phyloP scores from a whole-genome alignment of 2,888 invertebrate species.

The Oscheius sp. region DNA sequence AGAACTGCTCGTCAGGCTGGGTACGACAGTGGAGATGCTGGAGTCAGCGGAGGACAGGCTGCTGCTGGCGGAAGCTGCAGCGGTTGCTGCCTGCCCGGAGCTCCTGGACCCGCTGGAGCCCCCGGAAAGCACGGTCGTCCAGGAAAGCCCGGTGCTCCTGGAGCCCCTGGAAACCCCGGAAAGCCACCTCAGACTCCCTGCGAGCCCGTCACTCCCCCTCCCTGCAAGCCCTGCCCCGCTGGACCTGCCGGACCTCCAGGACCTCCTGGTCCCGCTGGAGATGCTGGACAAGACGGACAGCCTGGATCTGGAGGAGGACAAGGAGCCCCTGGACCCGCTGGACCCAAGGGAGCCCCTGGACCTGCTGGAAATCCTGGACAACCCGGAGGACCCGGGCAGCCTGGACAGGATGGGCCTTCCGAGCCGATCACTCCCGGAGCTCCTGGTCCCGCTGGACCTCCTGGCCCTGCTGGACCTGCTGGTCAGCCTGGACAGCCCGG shows the following conservation, averaged over 20 bases:
- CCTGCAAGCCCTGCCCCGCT: constrained; percentile 61
- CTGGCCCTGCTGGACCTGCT: constrained; percentile 15
- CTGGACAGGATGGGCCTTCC: constrained; percentile 15
- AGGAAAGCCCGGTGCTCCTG: constrained; percentile 46
- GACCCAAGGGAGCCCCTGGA: neutral
- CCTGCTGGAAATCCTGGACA: constrained; percentile 14
- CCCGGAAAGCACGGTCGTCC: too few relatives aligned
- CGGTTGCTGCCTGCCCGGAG: too few relatives aligned
- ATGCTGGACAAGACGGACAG: neutral
- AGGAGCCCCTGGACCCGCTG: neutral
- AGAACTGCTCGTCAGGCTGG: constrained; percentile 40
- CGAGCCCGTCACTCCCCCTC: constrained; percentile 41
- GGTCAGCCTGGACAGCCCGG: constrained; percentile 20
- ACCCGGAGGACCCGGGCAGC: constrained; percentile 17
- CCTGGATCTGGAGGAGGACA: too few relatives aligned
- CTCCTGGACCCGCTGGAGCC: too few relatives aligned
- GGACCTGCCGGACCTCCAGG: constrained; percentile 61
- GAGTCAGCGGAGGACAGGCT: too few relatives aligned
- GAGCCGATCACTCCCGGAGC: constrained; percentile 8
- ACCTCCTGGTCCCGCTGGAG: constrained; percentile 14
- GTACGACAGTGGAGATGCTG: constrained; percentile 24
- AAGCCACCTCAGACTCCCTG: constrained; percentile 41
- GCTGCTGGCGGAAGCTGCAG: too few relatives aligned
- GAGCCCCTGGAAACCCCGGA: constrained; percentile 59
- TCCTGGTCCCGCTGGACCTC: constrained; percentile 15